Evolutionary conservation across 2,888 invertebrate species (phyloP), one percentile per base, ranked within the genome.

Genomic region (Tuta absoluta): DNA sequence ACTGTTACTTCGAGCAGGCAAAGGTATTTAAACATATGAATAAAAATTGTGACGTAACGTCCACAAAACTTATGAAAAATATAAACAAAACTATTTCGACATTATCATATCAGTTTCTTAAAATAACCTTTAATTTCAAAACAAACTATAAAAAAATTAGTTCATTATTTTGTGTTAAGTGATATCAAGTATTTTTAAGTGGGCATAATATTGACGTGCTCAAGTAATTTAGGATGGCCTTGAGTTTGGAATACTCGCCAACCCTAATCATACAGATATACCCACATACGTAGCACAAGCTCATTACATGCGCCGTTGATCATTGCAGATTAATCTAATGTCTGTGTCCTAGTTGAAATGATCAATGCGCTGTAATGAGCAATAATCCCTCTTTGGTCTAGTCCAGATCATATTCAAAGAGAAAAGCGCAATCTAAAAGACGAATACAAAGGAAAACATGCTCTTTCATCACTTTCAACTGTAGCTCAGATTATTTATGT

Each of bases 271-370:
- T 33, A 33, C 3, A 45, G 3, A 38, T 10, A 33, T 33, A 33
- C 3, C 1, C 5, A 45, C 45, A 45, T n/a, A 45, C 17, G 3
- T 45, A 45, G 45, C 45, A 8, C 17, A 45, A 45, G n/a, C 45
- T 45, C 45, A 45, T 45, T 45, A 45, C 45, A 45, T 45, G 45
- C 45, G 45, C 17, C 45, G 45, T 45, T 45, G 45, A 45, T 45
- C 45, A 45, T n/a, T 45, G n/a, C 11, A 45, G 45, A 45, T 45
- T 45, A 45, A 45, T 45, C 45, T 45, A 45, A 17, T 45, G 45
- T 3, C 45, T 45, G 45, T 45, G 45, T 45, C 45, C 45, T 45
- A 45, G 45, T 45, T 45, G 45, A 45, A 45, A 45, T 45, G 45
- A 45, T 45, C 45, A 45, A 45, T 45, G 45, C 17, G 8, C n/a